Base-by-base conservation (phyloP, 1,140 invertebrate species). In the Euwallacea fornicatus region DNA sequence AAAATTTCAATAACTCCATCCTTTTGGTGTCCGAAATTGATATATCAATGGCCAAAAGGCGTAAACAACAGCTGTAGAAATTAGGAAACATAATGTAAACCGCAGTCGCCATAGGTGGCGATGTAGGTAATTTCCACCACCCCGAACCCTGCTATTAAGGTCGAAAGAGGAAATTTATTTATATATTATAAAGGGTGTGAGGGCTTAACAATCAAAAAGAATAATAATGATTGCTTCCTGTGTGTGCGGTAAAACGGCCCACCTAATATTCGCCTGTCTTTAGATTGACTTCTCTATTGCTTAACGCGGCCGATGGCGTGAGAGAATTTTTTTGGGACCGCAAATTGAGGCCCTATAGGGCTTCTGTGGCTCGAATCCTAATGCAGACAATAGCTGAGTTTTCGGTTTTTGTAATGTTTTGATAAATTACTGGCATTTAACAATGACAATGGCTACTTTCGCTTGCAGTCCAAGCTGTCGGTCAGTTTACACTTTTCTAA, bases 61-160 rank as follows among this genome's bases (percentile, higher is more conserved):
- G 66, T 67, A 13, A 16, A 58, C 33, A 54, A 58, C 66, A 67
- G 41, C 66, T 67, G 66, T 44, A 58, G 16, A 67, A 41, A 33
- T 58, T 15, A 58, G 42, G 16, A 66, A 66, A 66, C 41, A 55
- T 54, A 66, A 54, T 66, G 54, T 8, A 54, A 56, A 66, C 64
- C 64, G 16, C 64, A 66, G n/a, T 55, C 54, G 16, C 66, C n/a
- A 59, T 67, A 67, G 66, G 66, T 67, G 66, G 66, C 21, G 54
- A 53, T 43, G 66, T 44, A 56, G 16, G 54, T 56, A 59, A 58
- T 44, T 56, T 46, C 16, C 10, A 60, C 55, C 53, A 67, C 53
- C 66, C 64, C 21, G 66, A 58, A 58, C 44, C 7, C 11, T 7
- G 42, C 56, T 67, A 67, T 67, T 67, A 67, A 47, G 6, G 55